Evolutionary conservation across 2,113 vertebrate species (phyloP).

Genomic region (Pseudopipra pipra): DNA sequence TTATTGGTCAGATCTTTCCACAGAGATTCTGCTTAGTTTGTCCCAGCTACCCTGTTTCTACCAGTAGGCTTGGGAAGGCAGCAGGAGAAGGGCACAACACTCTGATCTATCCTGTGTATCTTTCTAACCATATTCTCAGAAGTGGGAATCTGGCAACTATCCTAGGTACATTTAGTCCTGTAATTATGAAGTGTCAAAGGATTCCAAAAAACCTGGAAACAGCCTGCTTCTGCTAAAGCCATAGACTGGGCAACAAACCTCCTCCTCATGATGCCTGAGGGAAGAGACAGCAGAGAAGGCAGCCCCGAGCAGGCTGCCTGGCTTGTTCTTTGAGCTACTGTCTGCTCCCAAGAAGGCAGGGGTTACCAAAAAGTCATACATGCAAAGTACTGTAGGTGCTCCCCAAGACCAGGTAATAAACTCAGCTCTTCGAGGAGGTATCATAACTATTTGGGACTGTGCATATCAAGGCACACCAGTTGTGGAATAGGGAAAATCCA

Average conservation of each 20-base stretch:
- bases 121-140: not conserved
- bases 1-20: not conserved
- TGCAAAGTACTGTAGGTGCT: not conserved
- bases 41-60: not conserved
- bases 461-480: not conserved
- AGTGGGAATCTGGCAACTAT: not conserved
- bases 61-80: not conserved
- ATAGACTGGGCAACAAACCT: not conserved
- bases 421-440: not conserved
- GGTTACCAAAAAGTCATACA: not conserved
- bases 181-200: not conserved
- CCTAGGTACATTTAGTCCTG: not conserved
- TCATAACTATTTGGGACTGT: not conserved
- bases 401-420: not conserved
- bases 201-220: not conserved
- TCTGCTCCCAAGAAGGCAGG: not conserved
- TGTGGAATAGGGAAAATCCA: not conserved
- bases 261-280: not conserved
- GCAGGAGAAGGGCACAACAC: accelerated
- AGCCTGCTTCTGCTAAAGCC: not conserved
- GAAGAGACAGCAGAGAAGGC: not conserved
- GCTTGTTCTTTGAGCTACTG: not conserved
- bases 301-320: not conserved
- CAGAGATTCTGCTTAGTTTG: not conserved
- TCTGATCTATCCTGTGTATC: not conserved